Base-by-base conservation (phyloP, 2,888 invertebrate species). In the Stegana nigrithorax region DNA sequence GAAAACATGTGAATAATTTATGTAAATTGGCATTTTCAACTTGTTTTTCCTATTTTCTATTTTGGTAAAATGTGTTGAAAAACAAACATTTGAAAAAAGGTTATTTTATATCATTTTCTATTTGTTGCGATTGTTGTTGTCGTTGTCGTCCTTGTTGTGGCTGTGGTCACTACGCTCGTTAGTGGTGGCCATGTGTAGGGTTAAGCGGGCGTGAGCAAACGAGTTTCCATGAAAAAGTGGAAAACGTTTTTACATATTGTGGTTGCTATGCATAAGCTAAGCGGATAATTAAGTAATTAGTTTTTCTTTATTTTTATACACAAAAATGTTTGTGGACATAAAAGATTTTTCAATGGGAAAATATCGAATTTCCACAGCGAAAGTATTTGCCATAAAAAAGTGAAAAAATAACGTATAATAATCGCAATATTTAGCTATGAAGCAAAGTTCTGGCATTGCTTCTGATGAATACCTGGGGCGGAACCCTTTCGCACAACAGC, bases 401-500 rank as follows among this genome's bases (percentile, higher is more conserved):
- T 14, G 4, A 4, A 50, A 27, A 50, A 39, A 39, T 56, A 39
- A 47, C 47, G 23, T 47, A 12, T 4, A 56, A 50, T 25, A 39
- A 19, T n/a, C n/a, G n/a, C n/a, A n/a, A n/a, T n/a, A n/a, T n/a
- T 47, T 36, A n/a, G 14, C 21, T 17, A 51, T 26, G 26, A 60
- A 51, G 27, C 56, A 39, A 27, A 36, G 6, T 21, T 56, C 12
- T 23, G n/a, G 67, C 39, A 39, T 17, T 14, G 39, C 14, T 39
- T 39, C 14, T n/a, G n/a, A n/a, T n/a, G n/a, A n/a, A n/a, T n/a
- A n/a, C 39, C 2, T 39, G 12, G 32, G 29, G 53, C 32, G 53
- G 66, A 70, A 73, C 72, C 69, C 72, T 72, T 72, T 70, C 71
- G 64, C 72, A 59, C 68, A 59, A 55, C 50, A 42, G 32, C 29